Evolutionary conservation across 2,797 vertebrate species (phyloP).

Genomic region (Eospalax fontanierii): DNA sequence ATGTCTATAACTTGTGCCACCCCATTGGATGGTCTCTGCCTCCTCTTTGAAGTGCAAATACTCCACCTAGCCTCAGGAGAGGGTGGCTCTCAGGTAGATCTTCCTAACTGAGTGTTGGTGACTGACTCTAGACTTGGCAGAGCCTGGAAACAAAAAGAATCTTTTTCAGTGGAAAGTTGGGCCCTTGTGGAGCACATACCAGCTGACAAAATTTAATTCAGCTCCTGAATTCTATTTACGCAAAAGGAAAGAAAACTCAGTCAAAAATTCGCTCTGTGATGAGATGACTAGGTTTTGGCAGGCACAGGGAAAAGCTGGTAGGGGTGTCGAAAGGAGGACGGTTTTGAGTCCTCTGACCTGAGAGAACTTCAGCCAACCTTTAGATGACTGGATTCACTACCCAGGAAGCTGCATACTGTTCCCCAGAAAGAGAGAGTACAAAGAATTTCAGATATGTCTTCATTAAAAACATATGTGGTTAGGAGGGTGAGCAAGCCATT

Average conservation of each 20-base stretch:
- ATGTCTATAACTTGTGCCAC: not conserved
- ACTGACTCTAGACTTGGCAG: not conserved
- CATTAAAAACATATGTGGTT: not conserved
- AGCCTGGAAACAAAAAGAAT: not conserved
- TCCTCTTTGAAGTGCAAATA: not conserved
- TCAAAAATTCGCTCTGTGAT: not conserved
- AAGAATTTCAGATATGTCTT: not conserved
- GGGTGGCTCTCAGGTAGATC: not conserved
- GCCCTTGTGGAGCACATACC: not conserved
- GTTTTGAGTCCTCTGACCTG: slow-evolving; percentile 75
- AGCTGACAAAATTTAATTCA: not conserved
- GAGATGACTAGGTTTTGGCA: not conserved
- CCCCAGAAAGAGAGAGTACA: slow-evolving; percentile 49
- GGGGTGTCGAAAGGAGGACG: not conserved
- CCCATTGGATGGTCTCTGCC: not conserved
- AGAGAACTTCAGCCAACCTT: slow-evolving; percentile 74
- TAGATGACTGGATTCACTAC: slow-evolving; percentile 74
- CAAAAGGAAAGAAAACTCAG: not conserved
- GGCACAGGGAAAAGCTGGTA: not conserved
- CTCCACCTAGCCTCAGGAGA: rapidly evolving
- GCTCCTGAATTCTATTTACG: not conserved
- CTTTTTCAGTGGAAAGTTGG: not conserved
- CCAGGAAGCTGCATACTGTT: slow-evolving; percentile 45
- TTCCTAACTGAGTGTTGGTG: not conserved
- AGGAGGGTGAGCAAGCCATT: not conserved